Evolutionary conservation across 2,888 invertebrate genomes (phyloP).

Genomic region (Sturmia bella): DNA sequence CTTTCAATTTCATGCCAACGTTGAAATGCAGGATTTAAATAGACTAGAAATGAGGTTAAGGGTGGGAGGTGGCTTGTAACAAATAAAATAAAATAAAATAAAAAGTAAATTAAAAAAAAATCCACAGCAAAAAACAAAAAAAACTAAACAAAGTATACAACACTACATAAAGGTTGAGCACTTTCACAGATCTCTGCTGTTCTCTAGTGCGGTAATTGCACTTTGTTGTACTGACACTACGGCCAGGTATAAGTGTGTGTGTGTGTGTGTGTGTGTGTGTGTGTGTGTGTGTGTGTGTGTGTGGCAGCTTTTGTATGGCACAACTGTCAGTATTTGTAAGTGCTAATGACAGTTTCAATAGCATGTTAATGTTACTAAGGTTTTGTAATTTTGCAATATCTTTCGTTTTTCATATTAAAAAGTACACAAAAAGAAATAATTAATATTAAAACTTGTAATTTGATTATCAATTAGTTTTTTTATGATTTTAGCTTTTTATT

Average conservation of each 20-base stretch:
- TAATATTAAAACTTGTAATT: too few relatives aligned
- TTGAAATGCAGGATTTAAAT: too few relatives aligned
- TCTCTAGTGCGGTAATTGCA: slow-evolving; percentile 52
- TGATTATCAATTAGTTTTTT: too few relatives aligned
- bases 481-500: too few relatives aligned
- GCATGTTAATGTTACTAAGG: slow-evolving; percentile 2
- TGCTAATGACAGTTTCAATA: slow-evolving; percentile 64
- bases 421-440: too few relatives aligned
- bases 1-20: too few relatives aligned
- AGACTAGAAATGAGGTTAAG: too few relatives aligned
- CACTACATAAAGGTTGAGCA: slow-evolving; percentile 36
- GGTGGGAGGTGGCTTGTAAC: too few relatives aligned
- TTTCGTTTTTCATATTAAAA: too few relatives aligned
- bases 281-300: neutral
- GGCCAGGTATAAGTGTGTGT: neutral
- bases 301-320: slow-evolving; percentile 29
- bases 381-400: neutral
- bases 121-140: slow-evolving; percentile 2
- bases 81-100: neutral
- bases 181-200: slow-evolving; percentile 47
- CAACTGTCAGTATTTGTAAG: slow-evolving; percentile 54
- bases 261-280: slow-evolving; percentile 1
- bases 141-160: neutral
- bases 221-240: slow-evolving; percentile 36
- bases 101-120: slow-evolving; percentile 49